A percentile compares a stretch with the other conserved stretches of the same genome.
These are phyloP conservation scores for Entomobrya multifasciata DNA, from an alignment of 2,888 invertebrate genomes.

Conservation along the genomic window DNA sequence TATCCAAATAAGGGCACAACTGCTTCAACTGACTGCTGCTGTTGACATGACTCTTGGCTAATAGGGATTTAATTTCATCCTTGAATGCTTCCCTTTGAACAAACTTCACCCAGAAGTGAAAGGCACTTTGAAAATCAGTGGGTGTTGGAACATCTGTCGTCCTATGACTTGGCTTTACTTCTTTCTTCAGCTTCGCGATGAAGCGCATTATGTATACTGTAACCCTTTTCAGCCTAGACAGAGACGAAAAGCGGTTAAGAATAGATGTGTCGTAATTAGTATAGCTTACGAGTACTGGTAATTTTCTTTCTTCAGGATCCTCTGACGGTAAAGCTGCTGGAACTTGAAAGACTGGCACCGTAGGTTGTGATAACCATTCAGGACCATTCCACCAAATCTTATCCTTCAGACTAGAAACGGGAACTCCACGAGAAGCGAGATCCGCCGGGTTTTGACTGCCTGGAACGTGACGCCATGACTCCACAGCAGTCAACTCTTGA, in stretches of 20 bases:
- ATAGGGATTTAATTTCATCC: background rate
- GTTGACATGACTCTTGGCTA: background rate
- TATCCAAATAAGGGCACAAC: slow-evolving; percentile 7
- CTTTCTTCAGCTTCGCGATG: no score
- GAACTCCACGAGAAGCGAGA: slow-evolving; percentile 75
- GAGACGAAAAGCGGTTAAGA: background rate
- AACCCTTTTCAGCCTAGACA: background rate
- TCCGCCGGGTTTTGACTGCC: slow-evolving; percentile 80
- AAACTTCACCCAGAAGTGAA: background rate
- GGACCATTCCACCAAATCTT: slow-evolving; percentile 9
- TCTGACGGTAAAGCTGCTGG: background rate
- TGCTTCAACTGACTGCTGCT: slow-evolving; percentile 70
- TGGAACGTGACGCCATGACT: slow-evolving; percentile 77
- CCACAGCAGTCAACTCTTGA: slow-evolving; percentile 57
- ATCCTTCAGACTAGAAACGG: no score
- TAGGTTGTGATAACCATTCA: background rate
- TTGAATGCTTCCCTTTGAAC: background rate
- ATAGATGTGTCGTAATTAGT: background rate
- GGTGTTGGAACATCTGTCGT: no score
- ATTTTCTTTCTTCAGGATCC: background rate
- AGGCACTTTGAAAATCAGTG: background rate
- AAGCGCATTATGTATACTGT: background rate
- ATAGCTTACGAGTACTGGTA: background rate
- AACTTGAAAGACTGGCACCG: background rate
- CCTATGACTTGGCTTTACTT: no score